Percentiles rank a stretch among this genome's conserved stretches.
These are phyloP conservation scores for Pagetopsis macropterus DNA, from an alignment of 2,797 vertebrate species.

Conservation along the genomic window DNA sequence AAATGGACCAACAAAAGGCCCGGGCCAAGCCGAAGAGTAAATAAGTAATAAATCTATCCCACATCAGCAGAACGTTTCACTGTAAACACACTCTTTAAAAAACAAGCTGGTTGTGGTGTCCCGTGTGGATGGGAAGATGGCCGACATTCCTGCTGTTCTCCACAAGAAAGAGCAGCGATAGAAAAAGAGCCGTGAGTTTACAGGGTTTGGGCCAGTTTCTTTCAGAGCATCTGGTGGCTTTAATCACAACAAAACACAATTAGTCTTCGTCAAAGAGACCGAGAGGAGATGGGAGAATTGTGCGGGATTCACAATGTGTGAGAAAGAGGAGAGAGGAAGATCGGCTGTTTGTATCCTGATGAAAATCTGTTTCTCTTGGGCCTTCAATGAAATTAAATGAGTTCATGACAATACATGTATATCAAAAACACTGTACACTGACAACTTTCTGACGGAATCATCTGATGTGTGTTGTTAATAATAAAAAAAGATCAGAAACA, in stretches of 20 bases:
- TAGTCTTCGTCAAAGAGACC: conserved; percentile 61
- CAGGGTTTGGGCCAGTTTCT: conserved; percentile 46
- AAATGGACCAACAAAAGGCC: conserved; percentile 59
- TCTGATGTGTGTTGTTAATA: conserved; percentile 25
- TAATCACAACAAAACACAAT: conserved; percentile 76
- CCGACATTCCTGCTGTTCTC: conserved; percentile 74
- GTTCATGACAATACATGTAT: conserved; percentile 9
- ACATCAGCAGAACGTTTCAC: conserved; percentile 71
- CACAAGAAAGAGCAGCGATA: conserved; percentile 71
- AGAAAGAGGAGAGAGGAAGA: conserved; percentile 41
- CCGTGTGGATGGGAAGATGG: conserved; percentile 71
- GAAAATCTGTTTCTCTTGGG: conserved; percentile 19
- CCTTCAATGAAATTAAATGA: conserved; percentile 7
- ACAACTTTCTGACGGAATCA: conserved; percentile 8
- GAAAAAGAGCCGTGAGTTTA: conserved; percentile 66
- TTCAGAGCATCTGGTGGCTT: conserved; percentile 72
- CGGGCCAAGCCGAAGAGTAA: conserved; percentile 72
- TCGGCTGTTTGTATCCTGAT: conserved; percentile 11
- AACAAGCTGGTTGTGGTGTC: conserved; percentile 60
- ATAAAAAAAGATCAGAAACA: conserved; percentile 19
- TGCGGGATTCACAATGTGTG: conserved; percentile 31
- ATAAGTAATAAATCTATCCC: conserved; percentile 83
- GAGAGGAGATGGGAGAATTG: conserved; percentile 33
- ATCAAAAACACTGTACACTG: neutral
- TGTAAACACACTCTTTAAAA: conserved; percentile 77